phyloP scores from a whole-genome alignment of 2,797 vertebrate genomes.

The Sebastes elongatus region DNA sequence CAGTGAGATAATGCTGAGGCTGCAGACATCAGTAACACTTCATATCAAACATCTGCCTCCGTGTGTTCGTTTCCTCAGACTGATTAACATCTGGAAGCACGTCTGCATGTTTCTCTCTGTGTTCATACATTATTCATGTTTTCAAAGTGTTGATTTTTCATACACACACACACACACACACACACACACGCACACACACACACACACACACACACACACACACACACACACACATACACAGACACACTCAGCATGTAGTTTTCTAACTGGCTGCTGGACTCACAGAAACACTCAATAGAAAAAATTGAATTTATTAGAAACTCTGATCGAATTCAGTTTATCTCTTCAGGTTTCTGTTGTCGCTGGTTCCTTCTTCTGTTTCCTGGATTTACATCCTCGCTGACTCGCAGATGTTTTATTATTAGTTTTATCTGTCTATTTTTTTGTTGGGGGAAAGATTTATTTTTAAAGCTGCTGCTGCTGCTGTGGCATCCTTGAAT shows the following conservation, averaged over 20 bases:
- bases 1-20: conserved; percentile 45
- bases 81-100: not conserved
- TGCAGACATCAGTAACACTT: conserved; percentile 39
- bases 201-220: not conserved
- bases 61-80: not conserved
- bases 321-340: not conserved
- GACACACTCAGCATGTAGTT: not conserved
- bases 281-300: not conserved
- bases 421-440: no score
- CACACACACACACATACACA: not conserved
- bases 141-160: not conserved
- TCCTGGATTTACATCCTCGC: no score
- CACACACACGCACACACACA: not conserved
- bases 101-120: not conserved
- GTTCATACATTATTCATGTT: conserved; percentile 27
- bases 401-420: no score
- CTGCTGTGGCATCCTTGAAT: not conserved
- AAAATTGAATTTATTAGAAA: no score
- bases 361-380: no score
- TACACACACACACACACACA: not conserved
- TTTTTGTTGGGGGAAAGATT: not conserved
- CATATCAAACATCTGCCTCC: conserved; percentile 46
- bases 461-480: not conserved
- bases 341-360: no score
- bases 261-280: not conserved